Evolutionary conservation across 2,113 vertebrate genomes (phyloP).

Genomic region (Balaeniceps rex): DNA sequence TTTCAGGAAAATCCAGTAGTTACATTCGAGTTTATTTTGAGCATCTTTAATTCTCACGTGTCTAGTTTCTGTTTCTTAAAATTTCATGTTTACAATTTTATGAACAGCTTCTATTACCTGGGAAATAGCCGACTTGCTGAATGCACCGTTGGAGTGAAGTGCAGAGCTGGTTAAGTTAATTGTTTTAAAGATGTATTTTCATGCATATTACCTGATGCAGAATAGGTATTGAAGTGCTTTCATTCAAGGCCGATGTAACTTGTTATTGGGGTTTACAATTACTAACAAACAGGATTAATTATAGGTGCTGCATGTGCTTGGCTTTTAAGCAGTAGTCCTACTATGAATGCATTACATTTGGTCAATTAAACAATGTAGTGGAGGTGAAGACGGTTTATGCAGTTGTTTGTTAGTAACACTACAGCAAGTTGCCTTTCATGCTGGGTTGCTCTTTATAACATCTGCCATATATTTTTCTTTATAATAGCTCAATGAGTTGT

Average conservation of each 20-base stretch:
- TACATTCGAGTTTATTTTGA: background rate
- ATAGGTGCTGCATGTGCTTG: background rate
- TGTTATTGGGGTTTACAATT: slow-evolving; percentile 45
- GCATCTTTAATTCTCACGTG: background rate
- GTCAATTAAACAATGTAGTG: slow-evolving; percentile 9
- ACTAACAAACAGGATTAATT: slow-evolving; percentile 17
- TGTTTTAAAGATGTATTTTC: background rate
- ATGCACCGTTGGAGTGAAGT: background rate
- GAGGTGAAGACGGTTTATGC: background rate
- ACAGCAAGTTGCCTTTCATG: background rate
- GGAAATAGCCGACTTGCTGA: background rate
- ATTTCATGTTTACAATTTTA: background rate
- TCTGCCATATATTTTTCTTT: background rate
- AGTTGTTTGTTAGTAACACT: background rate
- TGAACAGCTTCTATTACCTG: background rate
- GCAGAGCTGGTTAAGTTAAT: background rate
- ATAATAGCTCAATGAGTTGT: background rate
- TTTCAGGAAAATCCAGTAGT: background rate
- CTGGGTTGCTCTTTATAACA: background rate
- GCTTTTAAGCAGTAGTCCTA: slow-evolving; percentile 24
- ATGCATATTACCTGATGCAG: background rate
- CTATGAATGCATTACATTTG: background rate
- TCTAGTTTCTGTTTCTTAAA: background rate
- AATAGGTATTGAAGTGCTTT: background rate
- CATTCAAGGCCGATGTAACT: background rate